Evolutionary conservation across 2,797 vertebrate genomes (phyloP), one percentile per base, ranked within the genome.

Genomic region (Myoxocephalus aenaeus): DNA sequence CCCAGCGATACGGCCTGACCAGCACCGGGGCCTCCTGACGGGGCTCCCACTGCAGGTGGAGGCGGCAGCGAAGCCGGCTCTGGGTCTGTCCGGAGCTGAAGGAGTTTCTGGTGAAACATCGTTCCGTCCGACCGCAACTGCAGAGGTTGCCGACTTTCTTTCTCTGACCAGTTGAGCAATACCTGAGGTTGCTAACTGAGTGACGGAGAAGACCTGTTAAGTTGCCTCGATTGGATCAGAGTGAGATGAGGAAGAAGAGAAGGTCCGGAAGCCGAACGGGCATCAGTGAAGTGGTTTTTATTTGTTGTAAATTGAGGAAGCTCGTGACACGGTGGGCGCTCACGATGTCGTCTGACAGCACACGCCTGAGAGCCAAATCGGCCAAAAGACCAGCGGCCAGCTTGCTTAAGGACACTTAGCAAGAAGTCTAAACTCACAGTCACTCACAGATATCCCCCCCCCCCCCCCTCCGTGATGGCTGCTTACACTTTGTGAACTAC

Each of bases 161-260:
- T 32, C 32, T 32, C 3, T 32, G 25, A 4, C 32, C 32, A 32
- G 48, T 48, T 63, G 10, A 61, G 56, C 34, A 62, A 80, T 46
- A 57, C 15, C 8, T 69, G 10, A 77, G 81, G 86, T 88, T 73
- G 80, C 86, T 92, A 90, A 79, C 79, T 78, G 70, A 25, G 75
- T 78, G 83, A 90, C 87, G 81, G 80, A 87, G 74, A 76, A 77
- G 46, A 67, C 75, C 82, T 75, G 69, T 89, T 79, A 83, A 71
- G 62, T 58, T 88, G 73, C 77, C 80, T 74, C 83, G 85, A 91
- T 91, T 90, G 88, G 85, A 70, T 89, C 36, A 65, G 63, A 67
- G 48, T 65, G 66, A 64, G 89, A 88, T 83, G 83, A 87, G 70
- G 71, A 68, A 54, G 48, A 44, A 56, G 51, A 72, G 63, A 69